These are phyloP conservation scores for Aphelenchoides fujianensis DNA, from an alignment of 1,140 invertebrate species.

Conservation along the genomic window DNA sequence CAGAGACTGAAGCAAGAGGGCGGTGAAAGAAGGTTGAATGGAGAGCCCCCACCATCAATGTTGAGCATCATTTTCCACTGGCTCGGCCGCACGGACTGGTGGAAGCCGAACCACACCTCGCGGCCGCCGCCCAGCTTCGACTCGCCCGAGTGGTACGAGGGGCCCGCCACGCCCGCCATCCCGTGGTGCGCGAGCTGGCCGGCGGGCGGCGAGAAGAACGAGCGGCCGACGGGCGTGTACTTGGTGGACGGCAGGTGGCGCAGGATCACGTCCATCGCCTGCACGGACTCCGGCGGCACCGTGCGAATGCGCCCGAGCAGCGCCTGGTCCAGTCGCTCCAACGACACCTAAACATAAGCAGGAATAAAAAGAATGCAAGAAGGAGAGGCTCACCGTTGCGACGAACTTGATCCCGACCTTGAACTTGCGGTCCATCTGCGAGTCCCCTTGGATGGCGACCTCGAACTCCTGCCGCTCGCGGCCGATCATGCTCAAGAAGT, in stretches of 20 bases:
- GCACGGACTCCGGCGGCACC: slow-evolving; percentile 96
- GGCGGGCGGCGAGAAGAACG: slow-evolving; percentile 91
- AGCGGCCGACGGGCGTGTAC: slow-evolving; percentile 96
- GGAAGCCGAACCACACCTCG: slow-evolving; percentile 99
- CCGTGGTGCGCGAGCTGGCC: slow-evolving; percentile 25
- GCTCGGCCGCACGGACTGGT: slow-evolving; percentile 96
- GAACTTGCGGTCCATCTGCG: slow-evolving; percentile 90
- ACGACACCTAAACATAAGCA: slow-evolving; percentile 75
- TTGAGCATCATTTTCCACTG: slow-evolving; percentile 99
- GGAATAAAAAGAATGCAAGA: too few relatives aligned
- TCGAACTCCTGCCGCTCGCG: slow-evolving; percentile 77
- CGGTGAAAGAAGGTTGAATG: slow-evolving; percentile 25
- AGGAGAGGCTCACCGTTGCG: too few relatives aligned
- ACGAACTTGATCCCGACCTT: slow-evolving; percentile 97
- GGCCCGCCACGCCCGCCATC: neutral
- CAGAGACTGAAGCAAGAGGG: slow-evolving; percentile 75
- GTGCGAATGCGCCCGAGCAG: slow-evolving; percentile 90
- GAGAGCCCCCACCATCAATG: slow-evolving; percentile 83
- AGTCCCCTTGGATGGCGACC: slow-evolving; percentile 93
- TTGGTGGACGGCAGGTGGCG: slow-evolving; percentile 98
- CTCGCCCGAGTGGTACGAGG: slow-evolving; percentile 37
- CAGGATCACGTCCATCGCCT: slow-evolving; percentile 97
- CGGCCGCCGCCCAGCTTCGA: slow-evolving; percentile 81
- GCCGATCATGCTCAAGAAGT: slow-evolving; percentile 79
- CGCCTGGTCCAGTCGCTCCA: slow-evolving; percentile 93